Evolutionary conservation across 2,888 invertebrate genomes (phyloP).

Genomic region (Eristalis pertinax): DNA sequence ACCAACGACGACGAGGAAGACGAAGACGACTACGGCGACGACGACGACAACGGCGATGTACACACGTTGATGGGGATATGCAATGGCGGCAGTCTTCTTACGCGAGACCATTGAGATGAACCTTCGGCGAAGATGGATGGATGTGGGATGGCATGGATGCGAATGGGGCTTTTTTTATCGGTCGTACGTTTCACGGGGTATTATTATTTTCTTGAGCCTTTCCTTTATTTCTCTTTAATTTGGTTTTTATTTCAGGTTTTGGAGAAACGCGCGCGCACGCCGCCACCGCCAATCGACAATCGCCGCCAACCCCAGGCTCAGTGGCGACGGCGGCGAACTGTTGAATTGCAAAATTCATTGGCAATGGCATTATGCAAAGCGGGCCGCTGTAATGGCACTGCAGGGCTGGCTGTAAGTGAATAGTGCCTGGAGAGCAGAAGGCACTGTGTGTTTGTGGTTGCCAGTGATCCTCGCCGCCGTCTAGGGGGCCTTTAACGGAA

Average conservation of each 20-base stretch:
- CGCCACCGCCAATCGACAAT: not conserved
- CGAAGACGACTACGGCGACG: constrained; percentile 15
- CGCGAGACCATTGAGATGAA: constrained; percentile 63
- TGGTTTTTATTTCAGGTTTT: constrained; percentile 59
- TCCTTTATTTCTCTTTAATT: constrained; percentile 52
- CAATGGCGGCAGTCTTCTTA: constrained; percentile 62
- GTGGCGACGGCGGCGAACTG: not conserved
- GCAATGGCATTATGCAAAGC: constrained; percentile 60
- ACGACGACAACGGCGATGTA: constrained; percentile 17
- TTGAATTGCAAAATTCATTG: constrained; percentile 49
- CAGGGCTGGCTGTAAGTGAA: constrained; percentile 14
- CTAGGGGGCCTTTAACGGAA: constrained; percentile 24
- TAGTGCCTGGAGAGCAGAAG: not conserved
- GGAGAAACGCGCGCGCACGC: constrained; percentile 23
- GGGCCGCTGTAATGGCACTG: constrained; percentile 18
- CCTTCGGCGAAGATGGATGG: constrained; percentile 70
- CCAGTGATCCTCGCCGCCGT: not conserved
- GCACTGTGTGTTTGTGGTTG: not conserved
- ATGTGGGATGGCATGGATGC: constrained; percentile 67
- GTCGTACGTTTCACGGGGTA: constrained; percentile 34
- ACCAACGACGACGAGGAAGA: constrained; percentile 20
- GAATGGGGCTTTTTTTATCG: constrained; percentile 18
- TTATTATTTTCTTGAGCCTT: constrained; percentile 38
- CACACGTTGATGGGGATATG: constrained; percentile 56
- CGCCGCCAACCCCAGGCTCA: not conserved